phyloP scores from a whole-genome alignment of 2,888 invertebrate species.

The Agrochola lota region DNA sequence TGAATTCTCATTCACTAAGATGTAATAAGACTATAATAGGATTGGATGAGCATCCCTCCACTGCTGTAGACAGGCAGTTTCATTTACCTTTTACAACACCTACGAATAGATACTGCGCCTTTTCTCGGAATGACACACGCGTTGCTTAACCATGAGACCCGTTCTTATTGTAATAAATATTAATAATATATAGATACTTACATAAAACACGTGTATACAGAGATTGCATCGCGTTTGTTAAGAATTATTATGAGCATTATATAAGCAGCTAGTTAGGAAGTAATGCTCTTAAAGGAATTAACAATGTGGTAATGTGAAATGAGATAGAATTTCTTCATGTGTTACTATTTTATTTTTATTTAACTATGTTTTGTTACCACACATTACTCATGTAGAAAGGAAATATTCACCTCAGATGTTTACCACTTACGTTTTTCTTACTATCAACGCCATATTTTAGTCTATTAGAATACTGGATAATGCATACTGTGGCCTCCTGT shows the following conservation, averaged over 20 bases:
- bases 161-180: conserved; percentile 26
- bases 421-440: no score
- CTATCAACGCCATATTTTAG: neutral
- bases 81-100: conserved; percentile 20
- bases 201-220: neutral
- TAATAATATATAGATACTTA: conserved; percentile 14
- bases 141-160: conserved; percentile 12
- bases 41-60: neutral
- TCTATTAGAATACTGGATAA: neutral
- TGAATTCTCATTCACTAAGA: no score
- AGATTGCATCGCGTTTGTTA: conserved; percentile 23
- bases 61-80: neutral
- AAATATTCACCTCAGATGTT: neutral
- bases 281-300: conserved; percentile 25
- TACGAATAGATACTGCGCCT: neutral
- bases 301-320: conserved; percentile 18
- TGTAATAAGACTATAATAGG: no score
- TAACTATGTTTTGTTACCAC: neutral
- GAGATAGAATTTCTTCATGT: conserved; percentile 12
- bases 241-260: conserved; percentile 40
- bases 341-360: neutral
- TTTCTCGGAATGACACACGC: neutral
- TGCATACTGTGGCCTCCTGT: neutral
- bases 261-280: conserved; percentile 27
- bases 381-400: neutral